phyloP scores from a whole-genome alignment of 92 coral and sea anemone species.

The Heliopora coerulea region DNA sequence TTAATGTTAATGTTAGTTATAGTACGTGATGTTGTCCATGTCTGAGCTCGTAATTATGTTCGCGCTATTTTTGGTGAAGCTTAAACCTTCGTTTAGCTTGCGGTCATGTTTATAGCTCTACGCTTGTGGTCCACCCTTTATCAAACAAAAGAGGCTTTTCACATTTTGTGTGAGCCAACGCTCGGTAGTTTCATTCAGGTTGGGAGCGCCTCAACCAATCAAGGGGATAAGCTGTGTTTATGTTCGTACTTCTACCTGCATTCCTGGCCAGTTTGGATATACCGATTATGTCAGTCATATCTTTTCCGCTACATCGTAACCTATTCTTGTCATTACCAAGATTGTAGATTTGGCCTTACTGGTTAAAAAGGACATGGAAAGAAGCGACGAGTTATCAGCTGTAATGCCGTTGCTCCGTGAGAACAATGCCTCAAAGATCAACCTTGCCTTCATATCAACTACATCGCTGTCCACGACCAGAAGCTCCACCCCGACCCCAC shows the following conservation, averaged over 20 bases:
- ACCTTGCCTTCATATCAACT: constrained; percentile 59
- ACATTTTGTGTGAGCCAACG: no score
- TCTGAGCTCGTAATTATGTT: no score
- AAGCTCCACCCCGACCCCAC: constrained; percentile 89
- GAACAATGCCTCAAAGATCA: constrained; percentile 63
- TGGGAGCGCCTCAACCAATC: no score
- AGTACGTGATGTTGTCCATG: background rate
- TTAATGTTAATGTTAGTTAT: background rate
- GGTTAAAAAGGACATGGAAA: constrained; percentile 85
- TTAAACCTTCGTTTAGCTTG: no score
- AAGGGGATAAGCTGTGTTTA: no score
- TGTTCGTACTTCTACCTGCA: no score
- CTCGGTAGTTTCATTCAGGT: no score
- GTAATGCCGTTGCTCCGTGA: constrained; percentile 88
- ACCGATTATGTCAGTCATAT: no score
- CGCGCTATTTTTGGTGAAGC: no score
- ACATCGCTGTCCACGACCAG: constrained; percentile 67
- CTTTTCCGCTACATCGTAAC: background rate
- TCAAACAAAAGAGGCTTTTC: no score
- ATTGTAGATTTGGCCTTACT: constrained; percentile 85
- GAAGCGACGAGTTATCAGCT: constrained; percentile 69
- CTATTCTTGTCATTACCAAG: constrained; percentile 34
- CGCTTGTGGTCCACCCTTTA: no score
- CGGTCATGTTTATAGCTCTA: background rate
- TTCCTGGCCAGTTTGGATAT: no score